These are phyloP conservation scores for Apotomis betuletana DNA, from an alignment of 2,888 invertebrate species.

Conservation along the genomic window DNA sequence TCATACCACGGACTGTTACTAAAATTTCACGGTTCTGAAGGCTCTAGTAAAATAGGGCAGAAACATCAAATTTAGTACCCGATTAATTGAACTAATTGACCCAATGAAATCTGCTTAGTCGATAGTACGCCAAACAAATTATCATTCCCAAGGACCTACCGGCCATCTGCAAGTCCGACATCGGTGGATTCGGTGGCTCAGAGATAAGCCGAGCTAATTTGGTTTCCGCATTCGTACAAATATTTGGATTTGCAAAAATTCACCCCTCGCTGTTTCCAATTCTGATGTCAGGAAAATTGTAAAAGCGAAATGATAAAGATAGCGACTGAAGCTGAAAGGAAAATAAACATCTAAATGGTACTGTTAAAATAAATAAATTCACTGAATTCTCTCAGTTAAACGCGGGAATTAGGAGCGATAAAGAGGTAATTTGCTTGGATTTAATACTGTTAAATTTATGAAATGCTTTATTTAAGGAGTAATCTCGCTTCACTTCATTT, in stretches of 20 bases:
- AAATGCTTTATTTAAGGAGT: constrained; percentile 18
- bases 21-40: too few relatives aligned
- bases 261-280: constrained; percentile 13
- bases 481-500: constrained; percentile 11
- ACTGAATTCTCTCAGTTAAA: constrained; percentile 19
- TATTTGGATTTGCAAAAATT: constrained; percentile 26
- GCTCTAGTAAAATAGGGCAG: too few relatives aligned
- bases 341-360: constrained; percentile 19
- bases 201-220: constrained; percentile 16
- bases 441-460: constrained; percentile 26
- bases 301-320: constrained; percentile 29
- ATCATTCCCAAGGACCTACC: constrained; percentile 12
- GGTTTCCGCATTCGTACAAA: constrained; percentile 25
- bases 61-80: too few relatives aligned
- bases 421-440: constrained; percentile 30
- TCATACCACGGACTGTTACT: too few relatives aligned
- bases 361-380: constrained; percentile 21
- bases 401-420: constrained; percentile 29
- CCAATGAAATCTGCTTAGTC: constrained; percentile 12
- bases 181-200: constrained; percentile 11
- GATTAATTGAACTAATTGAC: constrained; percentile 15
- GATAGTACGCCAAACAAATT: constrained; percentile 11
- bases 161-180: neutral
- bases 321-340: constrained; percentile 29
- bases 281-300: constrained; percentile 20